Percentiles rank a stretch among this genome's conserved stretches.
Evolutionary conservation across 2,113 vertebrate species (phyloP).

Genomic region (Eretmochelys imbricata): DNA sequence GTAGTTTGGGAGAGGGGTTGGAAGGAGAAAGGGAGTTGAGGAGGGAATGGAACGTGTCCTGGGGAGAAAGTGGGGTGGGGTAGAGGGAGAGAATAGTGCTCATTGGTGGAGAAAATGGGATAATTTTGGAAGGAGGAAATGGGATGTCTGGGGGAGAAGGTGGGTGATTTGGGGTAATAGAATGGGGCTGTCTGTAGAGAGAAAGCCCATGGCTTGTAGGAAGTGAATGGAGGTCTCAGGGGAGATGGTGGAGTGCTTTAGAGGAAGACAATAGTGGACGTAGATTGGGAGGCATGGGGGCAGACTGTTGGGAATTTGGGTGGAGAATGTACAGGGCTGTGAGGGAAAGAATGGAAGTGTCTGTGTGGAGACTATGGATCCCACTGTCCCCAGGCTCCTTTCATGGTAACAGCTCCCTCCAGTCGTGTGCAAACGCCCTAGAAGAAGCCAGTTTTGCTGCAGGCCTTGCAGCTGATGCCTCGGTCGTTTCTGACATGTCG

Average conservation of each 20-base stretch:
- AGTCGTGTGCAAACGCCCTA: not conserved
- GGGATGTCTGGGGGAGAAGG: not conserved
- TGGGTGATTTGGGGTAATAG: not conserved
- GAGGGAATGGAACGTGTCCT: not conserved
- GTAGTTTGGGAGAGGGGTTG: not conserved
- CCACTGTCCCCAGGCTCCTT: not conserved
- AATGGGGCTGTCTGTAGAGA: not conserved
- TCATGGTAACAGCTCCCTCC: not conserved
- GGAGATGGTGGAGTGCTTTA: not conserved
- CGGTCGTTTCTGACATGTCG: slow-evolving; percentile 49
- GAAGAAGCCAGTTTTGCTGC: slow-evolving; percentile 40
- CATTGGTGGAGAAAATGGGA: not conserved
- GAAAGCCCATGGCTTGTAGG: not conserved
- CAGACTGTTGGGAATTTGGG: not conserved
- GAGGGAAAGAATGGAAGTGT: not conserved
- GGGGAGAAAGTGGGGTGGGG: not conserved
- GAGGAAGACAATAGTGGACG: not conserved
- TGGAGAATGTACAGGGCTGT: not conserved
- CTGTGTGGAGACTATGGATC: not conserved
- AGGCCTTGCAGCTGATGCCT: slow-evolving; percentile 40
- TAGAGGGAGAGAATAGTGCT: not conserved
- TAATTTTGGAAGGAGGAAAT: not conserved
- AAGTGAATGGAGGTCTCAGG: not conserved
- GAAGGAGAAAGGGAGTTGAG: not conserved
- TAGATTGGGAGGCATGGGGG: not conserved